Conservation (phyloP, 1,140 invertebrate species). For the Brachionus asplanchnoidis region DNA sequence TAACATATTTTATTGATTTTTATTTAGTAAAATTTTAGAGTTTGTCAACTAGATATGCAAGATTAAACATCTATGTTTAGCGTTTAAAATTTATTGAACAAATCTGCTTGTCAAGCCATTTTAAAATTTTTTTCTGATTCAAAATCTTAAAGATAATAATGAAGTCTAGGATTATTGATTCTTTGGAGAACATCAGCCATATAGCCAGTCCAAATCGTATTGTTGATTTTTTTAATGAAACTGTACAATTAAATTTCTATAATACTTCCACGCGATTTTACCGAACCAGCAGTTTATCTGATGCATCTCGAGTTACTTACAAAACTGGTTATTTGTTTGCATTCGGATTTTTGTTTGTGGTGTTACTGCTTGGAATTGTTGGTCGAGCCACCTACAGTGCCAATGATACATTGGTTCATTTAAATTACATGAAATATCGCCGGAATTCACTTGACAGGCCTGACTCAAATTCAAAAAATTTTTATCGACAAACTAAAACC, state of each 20-base stretch:
- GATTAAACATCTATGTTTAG: background rate
- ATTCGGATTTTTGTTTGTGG: background rate
- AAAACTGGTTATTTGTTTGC: constrained; percentile 13
- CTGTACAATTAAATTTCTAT: background rate
- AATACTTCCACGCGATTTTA: background rate
- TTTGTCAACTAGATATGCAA: background rate
- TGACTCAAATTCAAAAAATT: background rate
- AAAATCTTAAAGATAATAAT: background rate
- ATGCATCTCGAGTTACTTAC: background rate
- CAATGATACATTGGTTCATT: background rate
- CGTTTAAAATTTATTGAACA: too few species aligned
- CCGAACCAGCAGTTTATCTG: background rate
- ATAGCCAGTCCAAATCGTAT: background rate
- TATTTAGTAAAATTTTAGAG: background rate
- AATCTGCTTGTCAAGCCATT: background rate
- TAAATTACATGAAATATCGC: constrained; percentile 8
- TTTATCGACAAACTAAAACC: background rate
- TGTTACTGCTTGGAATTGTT: constrained; percentile 5
- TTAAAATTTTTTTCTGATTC: background rate
- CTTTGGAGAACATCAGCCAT: background rate
- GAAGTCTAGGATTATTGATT: background rate
- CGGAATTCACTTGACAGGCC: background rate
- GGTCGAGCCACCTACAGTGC: background rate
- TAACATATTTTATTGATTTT: background rate
- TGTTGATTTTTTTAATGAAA: background rate